A percentile compares a stretch with the other conserved stretches of the same genome.
Evolutionary conservation across 2,888 invertebrate genomes (phyloP).

Genomic region (Polymixis lichenea): DNA sequence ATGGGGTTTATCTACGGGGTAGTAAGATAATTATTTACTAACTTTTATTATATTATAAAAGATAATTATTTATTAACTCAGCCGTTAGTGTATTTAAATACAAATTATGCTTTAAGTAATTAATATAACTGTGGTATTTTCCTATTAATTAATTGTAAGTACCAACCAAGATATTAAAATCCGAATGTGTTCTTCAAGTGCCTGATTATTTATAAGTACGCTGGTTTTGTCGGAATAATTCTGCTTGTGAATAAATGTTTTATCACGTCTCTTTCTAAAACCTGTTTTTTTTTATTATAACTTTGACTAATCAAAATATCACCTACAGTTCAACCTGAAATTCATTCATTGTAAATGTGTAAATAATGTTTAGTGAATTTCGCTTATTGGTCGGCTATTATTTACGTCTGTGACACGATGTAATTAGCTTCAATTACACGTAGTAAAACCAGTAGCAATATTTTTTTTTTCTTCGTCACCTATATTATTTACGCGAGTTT

Average conservation of each 20-base stretch:
- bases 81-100: background rate
- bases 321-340: background rate
- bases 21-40: constrained; percentile 4
- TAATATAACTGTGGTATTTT: constrained; percentile 13
- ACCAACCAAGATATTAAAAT: constrained; percentile 1
- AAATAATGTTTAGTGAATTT: background rate
- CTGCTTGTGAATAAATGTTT: constrained; percentile 38
- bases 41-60: too few relatives aligned
- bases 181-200: constrained; percentile 48
- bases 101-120: background rate
- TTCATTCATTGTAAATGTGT: background rate
- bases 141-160: constrained; percentile 17
- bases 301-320: background rate
- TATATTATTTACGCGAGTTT: background rate
- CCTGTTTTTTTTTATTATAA: constrained; percentile 23
- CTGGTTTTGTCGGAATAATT: constrained; percentile 28
- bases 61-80: too few relatives aligned
- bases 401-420: background rate
- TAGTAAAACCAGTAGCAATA: background rate
- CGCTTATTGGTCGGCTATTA: background rate
- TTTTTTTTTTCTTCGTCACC: background rate
- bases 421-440: background rate
- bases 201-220: constrained; percentile 41
- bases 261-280: background rate
- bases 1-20: background rate